These are phyloP conservation scores for Lymantria dispar DNA, from an alignment of 2,888 invertebrate genomes.

Conservation along the genomic window DNA sequence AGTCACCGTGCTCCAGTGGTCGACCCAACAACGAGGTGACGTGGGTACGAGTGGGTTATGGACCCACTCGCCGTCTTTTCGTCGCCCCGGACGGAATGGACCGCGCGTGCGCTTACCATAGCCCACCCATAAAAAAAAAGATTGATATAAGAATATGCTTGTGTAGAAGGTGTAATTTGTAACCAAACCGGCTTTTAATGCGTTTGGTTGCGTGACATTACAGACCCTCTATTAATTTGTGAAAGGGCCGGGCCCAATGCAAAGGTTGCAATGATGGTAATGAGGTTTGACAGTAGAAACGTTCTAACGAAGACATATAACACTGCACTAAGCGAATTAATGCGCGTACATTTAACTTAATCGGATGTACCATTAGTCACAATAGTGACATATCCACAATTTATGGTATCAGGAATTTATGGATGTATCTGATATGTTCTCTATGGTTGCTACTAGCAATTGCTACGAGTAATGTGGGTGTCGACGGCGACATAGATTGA, in stretches of 20 bases:
- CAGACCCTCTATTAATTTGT: not conserved
- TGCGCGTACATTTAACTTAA: slow-evolving; percentile 3
- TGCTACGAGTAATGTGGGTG: slow-evolving; percentile 27
- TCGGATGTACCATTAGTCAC: slow-evolving; percentile 10
- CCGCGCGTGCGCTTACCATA: too few species aligned
- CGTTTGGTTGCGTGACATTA: not conserved
- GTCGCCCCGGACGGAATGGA: too few species aligned
- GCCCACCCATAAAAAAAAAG: too few species aligned
- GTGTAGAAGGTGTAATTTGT: not conserved
- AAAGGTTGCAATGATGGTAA: not conserved
- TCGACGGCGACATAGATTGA: slow-evolving; percentile 26
- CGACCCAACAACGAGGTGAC: too few species aligned
- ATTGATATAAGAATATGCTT: not conserved
- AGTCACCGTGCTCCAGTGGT: too few species aligned
- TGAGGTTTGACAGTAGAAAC: not conserved
- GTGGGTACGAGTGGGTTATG: too few species aligned
- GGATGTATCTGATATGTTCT: slow-evolving; percentile 25
- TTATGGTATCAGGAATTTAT: slow-evolving; percentile 20
- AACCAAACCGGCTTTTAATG: not conserved
- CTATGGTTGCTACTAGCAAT: slow-evolving; percentile 10
- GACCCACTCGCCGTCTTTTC: too few species aligned
- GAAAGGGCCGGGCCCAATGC: not conserved
- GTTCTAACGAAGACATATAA: not conserved
- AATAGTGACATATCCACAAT: slow-evolving; percentile 14
- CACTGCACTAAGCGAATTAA: not conserved